A percentile compares a stretch with the other conserved stretches of the same genome.
Evolutionary conservation across 2,888 invertebrate species (phyloP).

Genomic region (Nomada lathburiana): DNA sequence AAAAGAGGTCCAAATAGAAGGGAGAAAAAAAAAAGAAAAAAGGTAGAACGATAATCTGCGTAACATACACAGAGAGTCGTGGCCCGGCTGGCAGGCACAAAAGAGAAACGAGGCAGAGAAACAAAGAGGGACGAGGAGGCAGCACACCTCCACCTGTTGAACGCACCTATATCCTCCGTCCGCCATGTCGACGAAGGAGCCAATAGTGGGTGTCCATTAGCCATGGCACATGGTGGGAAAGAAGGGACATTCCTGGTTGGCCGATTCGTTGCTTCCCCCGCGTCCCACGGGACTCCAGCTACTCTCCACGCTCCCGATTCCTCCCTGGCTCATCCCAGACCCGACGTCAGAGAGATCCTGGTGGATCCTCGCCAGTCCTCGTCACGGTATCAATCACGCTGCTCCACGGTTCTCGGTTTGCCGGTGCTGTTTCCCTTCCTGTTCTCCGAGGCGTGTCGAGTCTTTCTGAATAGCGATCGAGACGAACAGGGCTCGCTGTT

Average conservation of each 20-base stretch:
- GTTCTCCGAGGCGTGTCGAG: not conserved
- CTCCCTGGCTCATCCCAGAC: constrained; percentile 72
- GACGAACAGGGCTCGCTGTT: too few species aligned
- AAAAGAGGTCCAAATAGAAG: too few species aligned
- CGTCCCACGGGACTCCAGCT: constrained; percentile 72
- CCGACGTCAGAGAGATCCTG: constrained; percentile 66
- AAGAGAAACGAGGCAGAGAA: constrained; percentile 1
- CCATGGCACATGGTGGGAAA: constrained; percentile 75
- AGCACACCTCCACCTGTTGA: constrained; percentile 81
- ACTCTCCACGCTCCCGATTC: constrained; percentile 55
- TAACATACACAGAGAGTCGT: constrained; percentile 49
- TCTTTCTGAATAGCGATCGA: not conserved
- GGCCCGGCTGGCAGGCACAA: constrained; percentile 24
- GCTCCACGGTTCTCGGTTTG: not conserved
- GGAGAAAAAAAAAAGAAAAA: too few species aligned
- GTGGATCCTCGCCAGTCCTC: constrained; percentile 59
- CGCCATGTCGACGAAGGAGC: constrained; percentile 80
- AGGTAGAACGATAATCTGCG: constrained; percentile 66
- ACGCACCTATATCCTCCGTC: constrained; percentile 69
- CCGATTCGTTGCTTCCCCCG: constrained; percentile 66
- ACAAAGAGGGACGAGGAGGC: constrained; percentile 31
- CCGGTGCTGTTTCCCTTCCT: not conserved
- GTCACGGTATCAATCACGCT: constrained; percentile 57
- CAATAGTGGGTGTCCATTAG: constrained; percentile 77
- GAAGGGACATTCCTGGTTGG: constrained; percentile 76